Evolutionary conservation across 2,888 invertebrate genomes (phyloP), one percentile per base, ranked within the genome.

Genomic region (Lasioglossum calceatum): DNA sequence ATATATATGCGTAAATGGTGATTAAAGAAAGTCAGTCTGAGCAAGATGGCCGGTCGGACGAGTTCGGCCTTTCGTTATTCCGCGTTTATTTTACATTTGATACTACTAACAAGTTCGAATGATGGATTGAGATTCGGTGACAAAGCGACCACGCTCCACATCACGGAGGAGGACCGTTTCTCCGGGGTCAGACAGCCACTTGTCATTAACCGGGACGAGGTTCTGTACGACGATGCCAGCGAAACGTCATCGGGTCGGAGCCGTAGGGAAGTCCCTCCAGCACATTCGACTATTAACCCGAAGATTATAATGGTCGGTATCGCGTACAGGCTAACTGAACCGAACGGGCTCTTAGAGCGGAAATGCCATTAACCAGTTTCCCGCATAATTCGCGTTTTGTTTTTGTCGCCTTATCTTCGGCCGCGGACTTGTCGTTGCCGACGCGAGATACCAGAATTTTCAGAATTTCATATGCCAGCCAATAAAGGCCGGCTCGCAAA

Each of bases 41-140:
- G 93, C 94, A 95, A 95, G 93, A 95, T 95, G 95, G 95, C 95
- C 91, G 95, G 93, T 90, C 93, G 94, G 93, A 83, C 88, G 91
- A 93, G 89, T 90, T 93, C 94, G 93, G 92, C 92, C 86, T 88
- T 92, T 77, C 92, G 91, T 90, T 93, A 91, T 80, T 92, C 92
- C 84, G 91, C 91, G 81, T 84, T 94, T 87, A 86, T 92, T 82
- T 91, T 94, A 67, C 90, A 93, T 84, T 77, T 94, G 73, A 89
- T 94, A 74, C 82, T 94, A 77, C 87, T 93, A 44, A 91, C 93
- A 72, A 89, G 91, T 84, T 92, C 86, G 77, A 93, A 93, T 88
- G 88, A 92, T 81, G 93, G 92, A 7, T 87, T 88, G 72, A 89
- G 94, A 79, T 91, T 90, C 87, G 94, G 94, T 78, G 93, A 93